These are phyloP conservation scores for Benthosema pterotum DNA, from an alignment of 2,797 vertebrate species.

Conservation along the genomic window DNA sequence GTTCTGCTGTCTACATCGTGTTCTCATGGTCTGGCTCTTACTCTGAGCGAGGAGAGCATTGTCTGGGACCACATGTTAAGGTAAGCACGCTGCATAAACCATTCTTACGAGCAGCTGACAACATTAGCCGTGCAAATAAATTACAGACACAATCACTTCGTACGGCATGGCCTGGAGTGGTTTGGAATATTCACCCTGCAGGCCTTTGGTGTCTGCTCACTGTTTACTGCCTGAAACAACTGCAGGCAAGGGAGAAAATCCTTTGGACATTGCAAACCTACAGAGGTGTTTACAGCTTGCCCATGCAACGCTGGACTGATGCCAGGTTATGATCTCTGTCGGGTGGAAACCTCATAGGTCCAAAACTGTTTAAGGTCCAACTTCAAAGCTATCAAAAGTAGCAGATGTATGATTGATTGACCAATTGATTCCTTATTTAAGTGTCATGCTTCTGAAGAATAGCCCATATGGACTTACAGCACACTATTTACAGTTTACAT, in stretches of 20 bases:
- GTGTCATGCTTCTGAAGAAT: too few species aligned
- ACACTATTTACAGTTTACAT: too few species aligned
- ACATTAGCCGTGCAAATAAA: constrained; percentile 27
- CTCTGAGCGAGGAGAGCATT: neutral
- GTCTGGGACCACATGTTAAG: constrained; percentile 7
- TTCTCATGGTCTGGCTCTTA: constrained; percentile 8
- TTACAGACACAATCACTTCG: neutral
- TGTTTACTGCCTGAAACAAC: constrained; percentile 1
- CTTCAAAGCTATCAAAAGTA: too few species aligned
- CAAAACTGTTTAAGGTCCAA: too few species aligned
- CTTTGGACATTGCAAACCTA: neutral
- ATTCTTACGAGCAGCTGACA: constrained; percentile 27
- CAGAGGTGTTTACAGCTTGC: constrained; percentile 18
- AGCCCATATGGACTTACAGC: too few species aligned
- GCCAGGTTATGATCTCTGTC: neutral
- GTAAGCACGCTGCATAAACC: constrained; percentile 26
- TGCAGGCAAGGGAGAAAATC: constrained; percentile 3
- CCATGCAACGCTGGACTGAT: neutral
- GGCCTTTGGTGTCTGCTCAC: constrained; percentile 5
- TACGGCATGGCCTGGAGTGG: constrained; percentile 10
- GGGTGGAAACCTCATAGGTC: too few species aligned
- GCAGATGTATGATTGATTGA: too few species aligned
- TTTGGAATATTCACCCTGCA: constrained; percentile 1
- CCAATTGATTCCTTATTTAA: too few species aligned
- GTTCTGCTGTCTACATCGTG: neutral